Evolutionary conservation across 2,797 vertebrate genomes (phyloP), one percentile per base, ranked within the genome.

Genomic region (Esox lucius): DNA sequence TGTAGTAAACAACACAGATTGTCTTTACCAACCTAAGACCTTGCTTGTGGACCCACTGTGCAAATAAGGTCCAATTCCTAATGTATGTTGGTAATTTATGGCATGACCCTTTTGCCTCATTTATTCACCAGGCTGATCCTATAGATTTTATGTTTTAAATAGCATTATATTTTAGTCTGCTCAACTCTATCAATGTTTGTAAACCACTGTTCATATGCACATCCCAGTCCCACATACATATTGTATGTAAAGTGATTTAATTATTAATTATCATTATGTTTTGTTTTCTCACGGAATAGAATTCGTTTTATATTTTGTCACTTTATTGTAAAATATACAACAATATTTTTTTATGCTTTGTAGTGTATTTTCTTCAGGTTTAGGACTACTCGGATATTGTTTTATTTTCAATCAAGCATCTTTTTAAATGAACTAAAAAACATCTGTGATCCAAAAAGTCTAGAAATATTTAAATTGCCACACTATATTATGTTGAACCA

Each of bases 131-230:
- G 74, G 48, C 69, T 79, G 81, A 81, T 85, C 81, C 71, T 86
- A 86, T 86, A 72, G 72, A 62, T 62, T 49, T 7, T 48, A 59
- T 74, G 68, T 87, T 87, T 90, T 69, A 86, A 85, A 85, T 80
- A 78, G 71, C 80, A 75, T 51, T 84, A 81, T 89, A 56, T 90
- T 87, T 78, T 90, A 74, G 80, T 82, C 61, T 64, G 71, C 77
- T 81, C 22, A 35, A 56, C 26, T 48, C 62, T 19, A 62, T 46
- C 17, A 70, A 75, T 42, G 68, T 78, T 88, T 84, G 70, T 82
- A 76, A 76, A 81, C 81, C 70, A 81, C 70, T 86, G 91, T 83
- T 87, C 12, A 61, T 61, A 26, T 89, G 86, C 85, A 79, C 42
- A 13, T 46, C 42, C 39, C 68, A 62, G 75, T 75, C 74, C 80